Conservation (phyloP, 2,113 vertebrate genomes). For the Sinosuthora webbiana region DNA sequence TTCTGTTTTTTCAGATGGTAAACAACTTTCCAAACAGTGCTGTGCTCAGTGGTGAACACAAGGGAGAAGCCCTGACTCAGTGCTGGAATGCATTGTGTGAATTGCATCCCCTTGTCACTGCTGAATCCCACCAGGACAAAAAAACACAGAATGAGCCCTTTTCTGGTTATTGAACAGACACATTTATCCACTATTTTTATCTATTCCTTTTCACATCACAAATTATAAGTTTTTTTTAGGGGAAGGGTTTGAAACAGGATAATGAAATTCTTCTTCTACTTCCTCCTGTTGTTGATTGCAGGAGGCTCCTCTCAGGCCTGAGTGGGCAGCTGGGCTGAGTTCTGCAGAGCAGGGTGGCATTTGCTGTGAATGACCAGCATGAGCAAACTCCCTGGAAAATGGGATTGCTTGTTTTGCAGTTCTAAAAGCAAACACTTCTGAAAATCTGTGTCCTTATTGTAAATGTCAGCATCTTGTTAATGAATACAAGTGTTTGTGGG, state of each 20-base stretch:
- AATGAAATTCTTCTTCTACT: conserved; percentile 3
- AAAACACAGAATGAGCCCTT: background rate
- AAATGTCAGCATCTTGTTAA: conserved; percentile 16
- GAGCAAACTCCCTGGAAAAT: background rate
- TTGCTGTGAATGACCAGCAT: conserved; percentile 1
- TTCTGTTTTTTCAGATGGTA: background rate
- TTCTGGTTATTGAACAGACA: background rate
- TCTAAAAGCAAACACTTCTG: conserved; percentile 19
- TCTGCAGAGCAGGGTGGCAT: background rate
- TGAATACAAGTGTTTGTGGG: background rate
- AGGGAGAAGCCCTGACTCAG: background rate
- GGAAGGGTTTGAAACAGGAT: background rate
- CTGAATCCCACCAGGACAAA: background rate
- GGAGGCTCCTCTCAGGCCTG: background rate
- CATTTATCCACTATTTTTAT: background rate
- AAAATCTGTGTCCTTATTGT: conserved; percentile 16
- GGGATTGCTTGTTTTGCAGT: background rate
- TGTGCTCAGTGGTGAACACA: background rate
- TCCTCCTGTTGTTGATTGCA: background rate
- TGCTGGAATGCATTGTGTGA: background rate
- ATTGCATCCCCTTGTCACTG: background rate
- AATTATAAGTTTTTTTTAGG: background rate
- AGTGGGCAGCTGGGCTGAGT: background rate
- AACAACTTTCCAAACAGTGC: background rate
- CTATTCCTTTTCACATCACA: background rate